These are phyloP conservation scores for Motacilla alba DNA, from an alignment of 2,113 vertebrate species.

Conservation along the genomic window DNA sequence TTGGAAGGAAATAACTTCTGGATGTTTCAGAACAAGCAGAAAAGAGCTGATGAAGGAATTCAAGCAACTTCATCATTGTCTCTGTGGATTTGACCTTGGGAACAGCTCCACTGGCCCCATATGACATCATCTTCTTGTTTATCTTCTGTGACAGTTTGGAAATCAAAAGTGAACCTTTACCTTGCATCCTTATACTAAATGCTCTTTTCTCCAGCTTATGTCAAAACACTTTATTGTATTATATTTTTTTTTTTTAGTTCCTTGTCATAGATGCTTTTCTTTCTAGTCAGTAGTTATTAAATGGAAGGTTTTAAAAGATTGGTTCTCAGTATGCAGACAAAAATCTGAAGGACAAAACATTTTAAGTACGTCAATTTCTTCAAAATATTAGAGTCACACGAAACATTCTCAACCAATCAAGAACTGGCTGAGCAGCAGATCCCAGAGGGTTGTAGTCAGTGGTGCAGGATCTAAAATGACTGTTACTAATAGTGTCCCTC, in stretches of 20 bases:
- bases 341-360: neutral
- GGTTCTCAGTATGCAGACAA: neutral
- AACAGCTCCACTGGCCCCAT: neutral
- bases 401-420: neutral
- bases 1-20: neutral
- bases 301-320: neutral
- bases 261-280: neutral
- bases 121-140: conserved; percentile 23
- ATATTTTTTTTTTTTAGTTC: neutral
- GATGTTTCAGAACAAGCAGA: neutral
- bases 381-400: neutral
- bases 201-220: neutral
- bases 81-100: conserved; percentile 12
- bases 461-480: neutral
- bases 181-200: neutral
- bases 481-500: neutral
- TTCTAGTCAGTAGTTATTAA: neutral
- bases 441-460: neutral
- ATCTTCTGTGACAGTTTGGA: conserved; percentile 24
- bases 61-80: neutral
- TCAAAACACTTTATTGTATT: neutral
- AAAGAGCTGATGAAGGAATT: conserved; percentile 41
- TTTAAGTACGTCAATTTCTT: neutral
- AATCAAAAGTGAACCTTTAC: conserved; percentile 25
- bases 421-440: neutral